A percentile compares a stretch with the other conserved stretches of the same genome.
phyloP scores from a whole-genome alignment of 1,140 invertebrate species.

The Drosophila sproati region DNA sequence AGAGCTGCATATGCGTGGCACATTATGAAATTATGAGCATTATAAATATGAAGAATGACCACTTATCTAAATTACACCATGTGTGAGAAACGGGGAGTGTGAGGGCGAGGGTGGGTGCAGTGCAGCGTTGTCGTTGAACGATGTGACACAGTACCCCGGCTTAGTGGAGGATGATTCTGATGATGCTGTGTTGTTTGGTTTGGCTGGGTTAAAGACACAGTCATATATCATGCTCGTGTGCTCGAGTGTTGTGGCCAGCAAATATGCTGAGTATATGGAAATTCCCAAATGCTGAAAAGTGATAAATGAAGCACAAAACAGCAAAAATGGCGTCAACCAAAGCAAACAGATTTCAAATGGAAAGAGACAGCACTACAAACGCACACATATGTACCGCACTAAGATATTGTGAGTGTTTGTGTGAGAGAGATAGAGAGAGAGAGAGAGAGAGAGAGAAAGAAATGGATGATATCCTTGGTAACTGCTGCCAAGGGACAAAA shows the following conservation, averaged over 20 bases:
- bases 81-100: constrained; percentile 47
- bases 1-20: constrained; percentile 70
- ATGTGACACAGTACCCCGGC: constrained; percentile 59
- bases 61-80: constrained; percentile 84
- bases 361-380: constrained; percentile 30
- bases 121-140: constrained; percentile 64
- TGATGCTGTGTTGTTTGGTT: constrained; percentile 40
- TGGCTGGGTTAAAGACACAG: constrained; percentile 66
- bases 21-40: constrained; percentile 84
- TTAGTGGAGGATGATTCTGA: constrained; percentile 32
- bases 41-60: constrained; percentile 83
- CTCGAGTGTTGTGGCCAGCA: constrained; percentile 36
- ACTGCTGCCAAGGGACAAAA: constrained; percentile 33
- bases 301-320: constrained; percentile 75
- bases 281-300: constrained; percentile 53
- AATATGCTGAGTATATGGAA: constrained; percentile 82
- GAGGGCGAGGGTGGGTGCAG: constrained; percentile 6
- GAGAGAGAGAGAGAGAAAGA: background rate
- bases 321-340: constrained; percentile 69
- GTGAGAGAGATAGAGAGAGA: background rate
- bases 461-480: constrained; percentile 36
- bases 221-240: constrained; percentile 60
- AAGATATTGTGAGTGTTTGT: background rate
- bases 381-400: constrained; percentile 47
- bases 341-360: constrained; percentile 20